Base-by-base conservation (phyloP, 64 coral and sea anemone species). In the Montipora foliosa region DNA sequence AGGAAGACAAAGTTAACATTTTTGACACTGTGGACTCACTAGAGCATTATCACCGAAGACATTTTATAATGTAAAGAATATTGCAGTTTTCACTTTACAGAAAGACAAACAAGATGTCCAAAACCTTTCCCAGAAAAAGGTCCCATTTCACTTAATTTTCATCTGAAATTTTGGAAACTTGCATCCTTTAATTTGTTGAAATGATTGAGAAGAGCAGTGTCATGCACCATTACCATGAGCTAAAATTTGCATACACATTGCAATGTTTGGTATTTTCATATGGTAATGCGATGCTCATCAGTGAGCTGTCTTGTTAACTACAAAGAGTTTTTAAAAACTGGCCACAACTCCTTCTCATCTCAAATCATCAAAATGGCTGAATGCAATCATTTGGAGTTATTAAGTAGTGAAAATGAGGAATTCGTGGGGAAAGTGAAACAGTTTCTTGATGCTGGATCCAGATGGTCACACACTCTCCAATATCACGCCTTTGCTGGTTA, bases 281-380 rank as follows among this genome's bases (percentile, higher is more conserved):
- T 21, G n/a, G 71, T 74, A 74, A 74, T 25, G 10, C 21, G 29
- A 74, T 5, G 71, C 71, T 37, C 5, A 74, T n/a, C 2, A 25
- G 19, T 24, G 71, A 5, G n/a, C 29, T 74, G 19, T 74, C 71
- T 74, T 74, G 20, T n/a, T 74, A 74, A 74, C 71, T 24, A 74
- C n/a, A 11, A 3, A 24, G 71, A 74, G 20, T 74, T 74, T 67
- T 37, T 37, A 37, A 67, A 67, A 67, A 67, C 62, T 67, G 11
- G 62, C 62, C 16, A 67, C 62, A 67, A 17, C 62, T 67, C 62
- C 4, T 74, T 24, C 19, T 70, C 67, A 70, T 70, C 5, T 74
- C 71, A 74, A 74, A 74, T 4, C n/a, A 74, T 74, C 70, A 74
- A 24, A 74, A 74, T 74, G 70, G 70, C 70, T 74, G 70, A 74